A percentile compares a stretch with the other conserved stretches of the same genome.
Conservation (phyloP, 2,888 invertebrate species). For the Philaethria dido region DNA sequence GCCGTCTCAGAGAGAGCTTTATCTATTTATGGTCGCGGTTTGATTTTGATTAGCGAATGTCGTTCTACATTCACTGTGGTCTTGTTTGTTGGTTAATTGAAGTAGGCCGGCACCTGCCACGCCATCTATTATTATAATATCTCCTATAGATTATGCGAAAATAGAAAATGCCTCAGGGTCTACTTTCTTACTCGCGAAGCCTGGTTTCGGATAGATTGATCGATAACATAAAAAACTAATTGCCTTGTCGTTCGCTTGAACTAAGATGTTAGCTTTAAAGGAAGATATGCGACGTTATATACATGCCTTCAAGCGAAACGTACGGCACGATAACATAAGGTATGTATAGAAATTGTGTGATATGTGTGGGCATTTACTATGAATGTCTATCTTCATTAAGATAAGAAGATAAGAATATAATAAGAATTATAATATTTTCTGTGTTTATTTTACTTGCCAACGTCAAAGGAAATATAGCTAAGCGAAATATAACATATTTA, state of each 20-base stretch:
- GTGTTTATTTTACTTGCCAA: too few species aligned
- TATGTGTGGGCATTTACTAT: neutral
- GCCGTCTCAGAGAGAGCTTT: neutral
- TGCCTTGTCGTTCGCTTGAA: conserved; percentile 30
- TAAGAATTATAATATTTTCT: too few species aligned
- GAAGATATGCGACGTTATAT: neutral
- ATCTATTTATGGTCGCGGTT: conserved; percentile 47
- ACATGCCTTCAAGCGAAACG: neutral
- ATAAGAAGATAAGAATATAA: too few species aligned
- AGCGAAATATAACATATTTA: too few species aligned
- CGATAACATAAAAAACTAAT: conserved; percentile 55
- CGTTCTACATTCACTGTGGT: conserved; percentile 55
- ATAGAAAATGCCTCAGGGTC: conserved; percentile 77
- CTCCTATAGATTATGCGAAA: conserved; percentile 72
- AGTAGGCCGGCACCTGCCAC: conserved; percentile 60
- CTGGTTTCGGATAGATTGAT: conserved; percentile 63
- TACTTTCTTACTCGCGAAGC: conserved; percentile 70
- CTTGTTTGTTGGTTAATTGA: conserved; percentile 66
- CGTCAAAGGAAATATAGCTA: too few species aligned
- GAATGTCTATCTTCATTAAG: too few species aligned
- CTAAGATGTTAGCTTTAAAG: neutral
- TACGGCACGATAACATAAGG: neutral
- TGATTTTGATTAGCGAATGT: conserved; percentile 57
- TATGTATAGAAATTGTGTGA: neutral
- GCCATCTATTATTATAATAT: conserved; percentile 70